These are phyloP conservation scores for Proteles cristata DNA, from an alignment of 2,113 vertebrate species.

Conservation along the genomic window DNA sequence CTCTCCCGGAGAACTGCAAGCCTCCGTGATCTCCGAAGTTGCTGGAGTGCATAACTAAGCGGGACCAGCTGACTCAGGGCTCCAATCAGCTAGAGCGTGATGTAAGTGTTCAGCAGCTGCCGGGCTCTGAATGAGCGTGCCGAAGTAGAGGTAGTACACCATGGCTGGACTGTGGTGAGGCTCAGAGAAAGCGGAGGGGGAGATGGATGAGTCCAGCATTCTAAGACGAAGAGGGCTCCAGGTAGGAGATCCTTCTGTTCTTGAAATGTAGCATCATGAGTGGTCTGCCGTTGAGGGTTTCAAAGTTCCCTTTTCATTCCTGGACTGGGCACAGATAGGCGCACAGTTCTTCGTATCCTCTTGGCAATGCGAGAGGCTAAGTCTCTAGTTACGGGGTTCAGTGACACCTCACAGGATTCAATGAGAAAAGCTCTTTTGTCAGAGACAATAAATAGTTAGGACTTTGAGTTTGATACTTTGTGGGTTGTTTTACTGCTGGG, in stretches of 20 bases:
- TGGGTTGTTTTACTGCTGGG: not conserved
- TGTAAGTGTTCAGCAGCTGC: conserved; percentile 96
- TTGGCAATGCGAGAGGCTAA: not conserved
- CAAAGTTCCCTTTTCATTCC: conserved; percentile 80
- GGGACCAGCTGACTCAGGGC: conserved; percentile 92
- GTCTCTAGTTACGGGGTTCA: conserved; percentile 62
- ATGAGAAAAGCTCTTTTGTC: conserved; percentile 47
- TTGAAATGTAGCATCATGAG: conserved; percentile 37
- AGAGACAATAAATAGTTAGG: conserved; percentile 26
- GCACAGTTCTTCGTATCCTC: conserved; percentile 50
- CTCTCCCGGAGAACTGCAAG: conserved; percentile 78
- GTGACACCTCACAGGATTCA: conserved; percentile 16
- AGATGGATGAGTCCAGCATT: conserved; percentile 96
- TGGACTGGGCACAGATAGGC: conserved; percentile 19
- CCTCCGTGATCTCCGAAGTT: conserved; percentile 90
- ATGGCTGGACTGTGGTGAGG: conserved; percentile 88
- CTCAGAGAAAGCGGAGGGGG: conserved; percentile 83
- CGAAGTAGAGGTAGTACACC: conserved; percentile 87
- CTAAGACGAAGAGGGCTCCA: conserved; percentile 95
- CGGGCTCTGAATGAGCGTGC: conserved; percentile 91
- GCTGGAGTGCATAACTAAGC: conserved; percentile 88
- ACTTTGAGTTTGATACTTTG: conserved; percentile 65
- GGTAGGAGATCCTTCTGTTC: conserved; percentile 88
- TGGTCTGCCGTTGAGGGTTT: conserved; percentile 52
- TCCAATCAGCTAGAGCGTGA: conserved; percentile 96